Evolutionary conservation across 1,140 invertebrate genomes (phyloP).

Genomic region (Aphidius ervi): DNA sequence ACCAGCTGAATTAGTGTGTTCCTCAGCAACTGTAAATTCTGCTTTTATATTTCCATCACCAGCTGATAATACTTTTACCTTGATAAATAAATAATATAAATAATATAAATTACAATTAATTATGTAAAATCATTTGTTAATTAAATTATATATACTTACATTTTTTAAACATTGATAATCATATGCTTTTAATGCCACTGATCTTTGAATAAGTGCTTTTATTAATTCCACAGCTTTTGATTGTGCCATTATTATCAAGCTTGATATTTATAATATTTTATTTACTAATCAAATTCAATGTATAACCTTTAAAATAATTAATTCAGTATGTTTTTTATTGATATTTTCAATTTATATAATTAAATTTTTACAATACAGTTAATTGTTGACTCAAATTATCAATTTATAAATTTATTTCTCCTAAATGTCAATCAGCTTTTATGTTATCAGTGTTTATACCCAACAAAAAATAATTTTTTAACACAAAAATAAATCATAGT

Average conservation of each 20-base stretch:
- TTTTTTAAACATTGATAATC: conserved; percentile 53
- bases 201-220: conserved; percentile 36
- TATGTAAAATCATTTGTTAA: conserved; percentile 1
- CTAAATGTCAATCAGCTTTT: too few species aligned
- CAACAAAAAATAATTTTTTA: too few species aligned
- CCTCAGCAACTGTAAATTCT: conserved; percentile 71
- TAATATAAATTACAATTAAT: background rate
- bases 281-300: too few species aligned
- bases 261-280: too few species aligned
- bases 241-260: conserved; percentile 23
- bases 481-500: too few species aligned
- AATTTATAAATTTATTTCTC: too few species aligned
- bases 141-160: conserved; percentile 38
- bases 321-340: too few species aligned
- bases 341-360: too few species aligned
- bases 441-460: too few species aligned
- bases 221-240: conserved; percentile 37
- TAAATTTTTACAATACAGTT: too few species aligned
- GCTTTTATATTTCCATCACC: conserved; percentile 65
- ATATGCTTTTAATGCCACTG: conserved; percentile 32
- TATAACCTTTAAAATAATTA: too few species aligned
- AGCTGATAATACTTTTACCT: conserved; percentile 68
- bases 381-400: too few species aligned
- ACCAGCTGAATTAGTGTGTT: conserved; percentile 73
- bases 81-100: conserved; percentile 26